Conservation (phyloP, 2,888 invertebrate genomes). For the Platycheirus rosarum region DNA sequence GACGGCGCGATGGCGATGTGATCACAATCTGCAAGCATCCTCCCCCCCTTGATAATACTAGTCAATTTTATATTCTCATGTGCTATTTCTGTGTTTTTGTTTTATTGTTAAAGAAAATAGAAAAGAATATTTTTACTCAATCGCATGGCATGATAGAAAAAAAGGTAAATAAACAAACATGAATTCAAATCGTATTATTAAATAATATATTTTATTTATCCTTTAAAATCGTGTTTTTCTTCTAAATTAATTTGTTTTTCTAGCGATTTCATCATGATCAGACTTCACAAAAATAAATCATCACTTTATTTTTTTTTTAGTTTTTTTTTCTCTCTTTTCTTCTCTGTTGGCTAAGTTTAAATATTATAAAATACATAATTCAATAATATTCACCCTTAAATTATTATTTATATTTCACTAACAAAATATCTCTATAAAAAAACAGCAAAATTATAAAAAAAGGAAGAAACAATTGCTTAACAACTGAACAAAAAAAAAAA, state of each 20-base stretch:
- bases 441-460: slow-evolving; percentile 31
- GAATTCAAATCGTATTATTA: slow-evolving; percentile 51
- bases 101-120: slow-evolving; percentile 41
- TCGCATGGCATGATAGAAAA: slow-evolving; percentile 21
- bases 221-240: slow-evolving; percentile 66
- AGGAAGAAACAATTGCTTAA: slow-evolving; percentile 22
- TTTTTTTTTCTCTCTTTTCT: slow-evolving; percentile 72
- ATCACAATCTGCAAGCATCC: no score
- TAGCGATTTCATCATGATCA: slow-evolving; percentile 80
- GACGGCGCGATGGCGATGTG: neutral
- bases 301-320: slow-evolving; percentile 74
- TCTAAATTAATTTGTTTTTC: slow-evolving; percentile 63
- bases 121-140: slow-evolving; percentile 20
- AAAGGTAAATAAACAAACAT: slow-evolving; percentile 27
- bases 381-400: slow-evolving; percentile 71
- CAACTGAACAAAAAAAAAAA: slow-evolving; percentile 30
- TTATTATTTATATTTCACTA: slow-evolving; percentile 67
- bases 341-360: slow-evolving; percentile 56
- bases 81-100: slow-evolving; percentile 14
- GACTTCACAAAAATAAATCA: slow-evolving; percentile 79
- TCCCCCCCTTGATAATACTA: slow-evolving; percentile 42
- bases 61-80: slow-evolving; percentile 45
- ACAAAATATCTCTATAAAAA: slow-evolving; percentile 59
- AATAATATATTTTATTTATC: slow-evolving; percentile 74
- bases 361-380: slow-evolving; percentile 67